A percentile compares a stretch with the other conserved stretches of the same genome.
phyloP scores from a whole-genome alignment of 2,113 vertebrate species.

The Osmerus mordax region DNA sequence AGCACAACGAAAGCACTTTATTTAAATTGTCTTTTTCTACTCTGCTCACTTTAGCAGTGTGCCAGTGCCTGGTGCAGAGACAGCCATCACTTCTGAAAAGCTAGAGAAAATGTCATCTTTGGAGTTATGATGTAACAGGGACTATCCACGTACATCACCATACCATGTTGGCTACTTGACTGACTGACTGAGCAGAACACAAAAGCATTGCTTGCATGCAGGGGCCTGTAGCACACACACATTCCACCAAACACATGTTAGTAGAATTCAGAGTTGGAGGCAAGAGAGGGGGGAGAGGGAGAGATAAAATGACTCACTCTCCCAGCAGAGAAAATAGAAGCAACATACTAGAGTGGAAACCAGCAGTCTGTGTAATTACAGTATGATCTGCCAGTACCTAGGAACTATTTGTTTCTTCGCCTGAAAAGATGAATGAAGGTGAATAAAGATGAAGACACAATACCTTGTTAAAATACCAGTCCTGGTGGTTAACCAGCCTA shows the following conservation, averaged over 20 bases:
- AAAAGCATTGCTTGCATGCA: conserved; percentile 60
- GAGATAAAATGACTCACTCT: conserved; percentile 50
- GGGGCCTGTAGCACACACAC: conserved; percentile 40
- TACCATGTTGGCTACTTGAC: background rate
- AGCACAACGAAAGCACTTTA: background rate
- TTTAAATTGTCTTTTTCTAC: background rate
- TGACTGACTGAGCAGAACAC: conserved; percentile 38
- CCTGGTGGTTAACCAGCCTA: too few relatives aligned
- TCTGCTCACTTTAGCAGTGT: too few relatives aligned
- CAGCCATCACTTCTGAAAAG: too few relatives aligned
- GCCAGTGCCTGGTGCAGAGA: too few relatives aligned
- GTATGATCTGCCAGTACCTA: too few relatives aligned
- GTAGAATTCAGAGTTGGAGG: conserved; percentile 32
- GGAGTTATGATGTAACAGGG: background rate
- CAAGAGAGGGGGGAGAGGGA: conserved; percentile 21
- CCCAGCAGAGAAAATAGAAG: conserved; percentile 9
- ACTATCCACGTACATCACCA: background rate
- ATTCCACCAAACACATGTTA: conserved; percentile 45
- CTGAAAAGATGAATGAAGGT: too few relatives aligned
- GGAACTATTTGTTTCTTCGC: too few relatives aligned
- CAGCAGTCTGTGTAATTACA: too few relatives aligned
- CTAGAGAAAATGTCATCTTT: too few relatives aligned
- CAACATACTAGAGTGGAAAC: too few relatives aligned
- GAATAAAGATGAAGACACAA: too few relatives aligned
- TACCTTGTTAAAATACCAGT: too few relatives aligned